Evolutionary conservation across 2,888 invertebrate species (phyloP).

Genomic region (Eupithecia subumbrata): DNA sequence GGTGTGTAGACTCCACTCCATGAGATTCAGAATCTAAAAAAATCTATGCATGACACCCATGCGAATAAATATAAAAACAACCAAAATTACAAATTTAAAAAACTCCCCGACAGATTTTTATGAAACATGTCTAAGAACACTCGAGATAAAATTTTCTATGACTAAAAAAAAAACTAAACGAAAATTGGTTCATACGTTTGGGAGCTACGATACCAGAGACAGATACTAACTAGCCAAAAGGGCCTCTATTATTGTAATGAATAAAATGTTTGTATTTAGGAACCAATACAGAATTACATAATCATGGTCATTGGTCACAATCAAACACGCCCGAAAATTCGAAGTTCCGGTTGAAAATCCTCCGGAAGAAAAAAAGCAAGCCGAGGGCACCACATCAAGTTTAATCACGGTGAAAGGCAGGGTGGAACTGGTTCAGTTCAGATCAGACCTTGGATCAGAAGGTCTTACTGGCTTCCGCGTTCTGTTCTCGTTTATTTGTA

Average conservation of each 20-base stretch:
- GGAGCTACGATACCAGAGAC: too few species aligned
- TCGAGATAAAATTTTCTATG: too few species aligned
- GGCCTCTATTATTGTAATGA: background rate
- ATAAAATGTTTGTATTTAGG: background rate
- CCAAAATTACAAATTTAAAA: too few species aligned
- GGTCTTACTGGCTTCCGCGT: slow-evolving; percentile 32
- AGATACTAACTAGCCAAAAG: too few species aligned
- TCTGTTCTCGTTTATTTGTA: slow-evolving; percentile 24
- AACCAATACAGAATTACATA: background rate
- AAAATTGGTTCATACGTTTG: too few species aligned
- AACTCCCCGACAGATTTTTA: too few species aligned
- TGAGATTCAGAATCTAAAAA: background rate
- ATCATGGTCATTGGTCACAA: background rate
- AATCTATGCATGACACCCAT: background rate
- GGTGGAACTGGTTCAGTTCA: slow-evolving; percentile 26
- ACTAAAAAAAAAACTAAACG: too few species aligned
- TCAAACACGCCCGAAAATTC: background rate
- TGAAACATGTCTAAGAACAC: too few species aligned
- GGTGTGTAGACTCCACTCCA: background rate
- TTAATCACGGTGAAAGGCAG: slow-evolving; percentile 34
- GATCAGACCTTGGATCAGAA: slow-evolving; percentile 29
- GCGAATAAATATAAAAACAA: too few species aligned
- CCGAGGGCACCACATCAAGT: slow-evolving; percentile 16
- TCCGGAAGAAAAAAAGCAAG: slow-evolving; percentile 10
- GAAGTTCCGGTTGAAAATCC: slow-evolving; percentile 6